phyloP scores from a whole-genome alignment of 1,140 invertebrate genomes.

The Hydropsyche tenuis region DNA sequence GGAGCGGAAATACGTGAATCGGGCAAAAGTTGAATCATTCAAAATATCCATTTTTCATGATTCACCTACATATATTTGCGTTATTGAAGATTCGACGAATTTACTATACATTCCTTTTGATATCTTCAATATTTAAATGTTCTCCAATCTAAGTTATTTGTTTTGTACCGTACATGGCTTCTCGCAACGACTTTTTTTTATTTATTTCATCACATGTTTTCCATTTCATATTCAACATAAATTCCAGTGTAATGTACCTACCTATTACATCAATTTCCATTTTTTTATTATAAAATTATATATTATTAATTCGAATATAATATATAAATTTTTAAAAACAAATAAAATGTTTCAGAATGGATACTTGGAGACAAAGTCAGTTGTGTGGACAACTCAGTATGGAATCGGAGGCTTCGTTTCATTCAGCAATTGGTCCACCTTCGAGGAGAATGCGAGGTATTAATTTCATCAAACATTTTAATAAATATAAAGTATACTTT shows the following conservation, averaged over 20 bases:
- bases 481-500: neutral
- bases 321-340: neutral
- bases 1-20: neutral
- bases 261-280: neutral
- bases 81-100: no score
- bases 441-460: slow-evolving; percentile 56
- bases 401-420: slow-evolving; percentile 60
- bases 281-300: neutral
- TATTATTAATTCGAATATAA: neutral
- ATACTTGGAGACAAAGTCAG: slow-evolving; percentile 50
- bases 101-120: no score
- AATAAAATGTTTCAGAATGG: slow-evolving; percentile 42
- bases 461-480: slow-evolving; percentile 30
- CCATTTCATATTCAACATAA: neutral
- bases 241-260: neutral
- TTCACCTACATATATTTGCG: no score
- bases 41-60: no score
- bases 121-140: no score
- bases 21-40: slow-evolving; percentile 17
- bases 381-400: slow-evolving; percentile 51
- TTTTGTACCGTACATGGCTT: no score
- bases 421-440: slow-evolving; percentile 56
- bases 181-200: no score
- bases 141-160: no score
- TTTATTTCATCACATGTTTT: slow-evolving; percentile 10